Conservation (phyloP, 2,113 vertebrate genomes). For the Entosphenus tridentatus region DNA sequence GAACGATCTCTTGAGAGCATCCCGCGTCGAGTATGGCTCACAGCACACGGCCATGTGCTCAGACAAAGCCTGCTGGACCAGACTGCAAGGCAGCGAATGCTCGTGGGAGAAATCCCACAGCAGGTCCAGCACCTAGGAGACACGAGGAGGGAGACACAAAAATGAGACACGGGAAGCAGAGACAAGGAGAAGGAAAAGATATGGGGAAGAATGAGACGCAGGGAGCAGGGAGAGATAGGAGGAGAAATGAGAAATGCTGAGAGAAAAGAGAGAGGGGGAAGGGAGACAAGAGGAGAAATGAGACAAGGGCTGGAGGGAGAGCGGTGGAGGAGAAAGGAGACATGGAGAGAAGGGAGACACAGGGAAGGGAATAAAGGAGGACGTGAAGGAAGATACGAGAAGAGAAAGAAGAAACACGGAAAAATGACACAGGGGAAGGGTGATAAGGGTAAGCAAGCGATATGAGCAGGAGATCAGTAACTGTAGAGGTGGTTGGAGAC, state of each 20-base stretch:
- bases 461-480: no score
- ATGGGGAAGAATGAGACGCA: neutral
- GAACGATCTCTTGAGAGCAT: conserved; percentile 71
- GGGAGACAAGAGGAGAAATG: neutral
- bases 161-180: conserved; percentile 7
- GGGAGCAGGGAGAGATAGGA: neutral
- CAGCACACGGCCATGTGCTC: conserved; percentile 90
- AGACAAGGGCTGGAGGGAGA: neutral
- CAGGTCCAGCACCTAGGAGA: conserved; percentile 62
- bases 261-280: conserved; percentile 5
- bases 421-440: no score
- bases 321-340: no score
- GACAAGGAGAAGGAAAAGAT: neutral
- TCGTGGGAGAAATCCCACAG: conserved; percentile 94
- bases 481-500: no score
- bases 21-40: conserved; percentile 89
- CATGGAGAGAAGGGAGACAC: no score
- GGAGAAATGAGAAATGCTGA: neutral
- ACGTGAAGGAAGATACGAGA: no score
- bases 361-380: no score
- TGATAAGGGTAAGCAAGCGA: no score
- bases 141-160: neutral
- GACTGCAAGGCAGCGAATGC: conserved; percentile 53
- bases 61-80: conserved; percentile 83
- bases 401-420: no score